A percentile compares a stretch with the other conserved stretches of the same genome.
phyloP scores from a whole-genome alignment of 2,113 vertebrate genomes.

The Syrrhaptes paradoxus region DNA sequence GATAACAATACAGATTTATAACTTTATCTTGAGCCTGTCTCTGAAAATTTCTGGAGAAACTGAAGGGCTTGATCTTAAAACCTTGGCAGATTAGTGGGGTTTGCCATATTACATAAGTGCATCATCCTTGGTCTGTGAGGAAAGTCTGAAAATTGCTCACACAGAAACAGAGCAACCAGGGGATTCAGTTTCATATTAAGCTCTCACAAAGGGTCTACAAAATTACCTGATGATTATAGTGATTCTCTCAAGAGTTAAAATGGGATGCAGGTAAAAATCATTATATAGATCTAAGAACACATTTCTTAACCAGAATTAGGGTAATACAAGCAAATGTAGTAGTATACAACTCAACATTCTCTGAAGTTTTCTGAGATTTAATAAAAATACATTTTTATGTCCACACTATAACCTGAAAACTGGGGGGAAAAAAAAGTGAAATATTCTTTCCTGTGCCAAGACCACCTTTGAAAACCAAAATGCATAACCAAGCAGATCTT shows the following conservation, averaged over 20 bases:
- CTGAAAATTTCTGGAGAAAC: not conserved
- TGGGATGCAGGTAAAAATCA: not conserved
- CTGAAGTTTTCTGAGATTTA: not conserved
- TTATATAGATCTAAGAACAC: not conserved
- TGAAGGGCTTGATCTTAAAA: not conserved
- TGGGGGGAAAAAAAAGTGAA: not conserved
- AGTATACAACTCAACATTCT: not conserved
- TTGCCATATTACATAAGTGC: accelerated
- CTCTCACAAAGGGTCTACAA: not conserved
- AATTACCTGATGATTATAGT: not conserved
- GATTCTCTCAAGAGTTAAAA: not conserved
- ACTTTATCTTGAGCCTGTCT: not conserved
- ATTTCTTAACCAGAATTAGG: not conserved
- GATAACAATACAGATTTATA: not conserved
- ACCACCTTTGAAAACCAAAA: not conserved
- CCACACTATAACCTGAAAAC: not conserved
- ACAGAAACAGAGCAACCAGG: not conserved
- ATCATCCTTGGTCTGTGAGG: not conserved
- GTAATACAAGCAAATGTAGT: not conserved
- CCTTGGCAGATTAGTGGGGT: not conserved
- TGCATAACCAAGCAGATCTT: not conserved
- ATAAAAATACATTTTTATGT: not conserved
- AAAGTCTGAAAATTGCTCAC: not conserved
- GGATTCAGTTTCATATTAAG: not conserved
- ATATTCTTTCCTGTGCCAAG: not conserved